Evolutionary conservation across 1,140 invertebrate genomes (phyloP).

Genomic region (Pinna nobilis): DNA sequence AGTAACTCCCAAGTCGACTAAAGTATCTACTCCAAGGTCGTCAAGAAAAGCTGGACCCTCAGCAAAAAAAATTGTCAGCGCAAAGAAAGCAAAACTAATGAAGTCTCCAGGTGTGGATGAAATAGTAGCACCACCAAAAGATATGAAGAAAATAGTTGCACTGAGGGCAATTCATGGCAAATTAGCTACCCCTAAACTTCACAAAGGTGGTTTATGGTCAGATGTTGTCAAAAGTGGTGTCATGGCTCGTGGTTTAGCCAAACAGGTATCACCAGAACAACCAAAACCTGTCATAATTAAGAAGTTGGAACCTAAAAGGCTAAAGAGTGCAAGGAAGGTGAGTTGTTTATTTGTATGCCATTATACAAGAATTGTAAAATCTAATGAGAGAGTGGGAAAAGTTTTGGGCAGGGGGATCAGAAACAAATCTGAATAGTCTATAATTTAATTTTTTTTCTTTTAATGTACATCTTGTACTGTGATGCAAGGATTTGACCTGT

Average conservation of each 20-base stretch:
- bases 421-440: no score
- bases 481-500: no score
- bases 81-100: slow-evolving; percentile 16
- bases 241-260: slow-evolving; percentile 28
- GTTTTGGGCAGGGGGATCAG: no score
- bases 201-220: slow-evolving; percentile 50
- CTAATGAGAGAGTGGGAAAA: no score
- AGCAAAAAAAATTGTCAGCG: slow-evolving; percentile 15
- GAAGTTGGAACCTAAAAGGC: slow-evolving; percentile 5
- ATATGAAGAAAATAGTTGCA: slow-evolving; percentile 63
- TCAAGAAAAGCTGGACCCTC: slow-evolving; percentile 35
- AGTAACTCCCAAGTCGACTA: no score
- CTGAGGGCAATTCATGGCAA: slow-evolving; percentile 66
- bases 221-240: slow-evolving; percentile 62
- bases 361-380: no score
- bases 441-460: no score
- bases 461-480: no score
- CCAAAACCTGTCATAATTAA: slow-evolving; percentile 19
- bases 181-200: slow-evolving; percentile 57
- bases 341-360: no score
- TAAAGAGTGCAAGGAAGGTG: slow-evolving; percentile 38
- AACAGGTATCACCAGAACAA: slow-evolving; percentile 18
- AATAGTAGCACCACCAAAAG: slow-evolving; percentile 47
- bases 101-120: slow-evolving; percentile 46
- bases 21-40: no score